These are phyloP conservation scores for Sphaeridia pumilis DNA, from an alignment of 2,888 invertebrate genomes.

Conservation along the genomic window DNA sequence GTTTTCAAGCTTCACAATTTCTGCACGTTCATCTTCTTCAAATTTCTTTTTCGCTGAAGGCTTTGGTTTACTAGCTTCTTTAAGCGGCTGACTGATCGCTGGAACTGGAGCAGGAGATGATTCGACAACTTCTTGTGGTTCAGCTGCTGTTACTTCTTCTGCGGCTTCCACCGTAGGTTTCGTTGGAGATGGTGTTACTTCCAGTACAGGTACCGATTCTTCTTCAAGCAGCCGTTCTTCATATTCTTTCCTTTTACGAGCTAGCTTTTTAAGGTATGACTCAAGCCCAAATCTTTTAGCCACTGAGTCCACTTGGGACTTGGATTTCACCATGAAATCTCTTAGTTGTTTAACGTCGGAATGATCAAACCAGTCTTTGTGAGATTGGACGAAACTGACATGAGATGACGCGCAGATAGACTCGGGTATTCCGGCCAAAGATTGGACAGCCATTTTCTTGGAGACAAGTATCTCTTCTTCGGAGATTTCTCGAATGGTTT, in stretches of 20 bases:
- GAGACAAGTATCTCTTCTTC: constrained; percentile 10
- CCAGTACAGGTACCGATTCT: not conserved
- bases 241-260: not conserved
- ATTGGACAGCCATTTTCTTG: constrained; percentile 5
- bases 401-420: constrained; percentile 6
- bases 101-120: too few relatives aligned
- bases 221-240: not conserved
- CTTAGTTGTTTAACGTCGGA: constrained; percentile 7
- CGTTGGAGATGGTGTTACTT: not conserved
- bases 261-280: not conserved
- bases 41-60: constrained; percentile 4
- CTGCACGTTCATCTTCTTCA: constrained; percentile 16
- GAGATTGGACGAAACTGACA: constrained; percentile 5
- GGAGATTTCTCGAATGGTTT: not conserved
- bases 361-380: constrained; percentile 6
- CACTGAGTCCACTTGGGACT: not conserved
- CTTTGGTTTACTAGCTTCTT: constrained; percentile 5
- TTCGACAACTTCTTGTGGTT: too few relatives aligned
- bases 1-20: constrained; percentile 8
- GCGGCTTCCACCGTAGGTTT: not conserved
- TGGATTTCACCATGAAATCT: not conserved
- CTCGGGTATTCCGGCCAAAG: constrained; percentile 8
- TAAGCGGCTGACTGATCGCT: too few relatives aligned
- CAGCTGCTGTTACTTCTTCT: too few relatives aligned
- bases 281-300: constrained; percentile 3